Conservation (phyloP, 2,113 vertebrate species). For the Petaurus breviceps region DNA sequence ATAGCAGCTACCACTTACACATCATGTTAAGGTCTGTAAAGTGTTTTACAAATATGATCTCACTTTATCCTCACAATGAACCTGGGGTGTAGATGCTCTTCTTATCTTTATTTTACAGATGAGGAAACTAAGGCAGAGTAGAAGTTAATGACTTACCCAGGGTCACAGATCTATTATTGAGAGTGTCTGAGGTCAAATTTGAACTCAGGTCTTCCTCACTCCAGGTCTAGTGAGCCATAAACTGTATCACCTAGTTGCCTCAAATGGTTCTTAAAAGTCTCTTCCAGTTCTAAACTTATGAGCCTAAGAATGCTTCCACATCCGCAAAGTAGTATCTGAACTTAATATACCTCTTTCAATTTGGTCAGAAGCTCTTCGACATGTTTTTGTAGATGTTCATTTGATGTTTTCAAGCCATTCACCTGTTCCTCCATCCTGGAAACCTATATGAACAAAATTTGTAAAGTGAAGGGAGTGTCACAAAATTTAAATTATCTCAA, state of each 20-base stretch:
- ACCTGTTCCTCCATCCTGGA: conserved; percentile 92
- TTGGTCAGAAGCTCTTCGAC: conserved; percentile 92
- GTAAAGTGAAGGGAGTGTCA: not conserved
- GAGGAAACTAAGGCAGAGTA: not conserved
- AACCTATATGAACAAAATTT: conserved; percentile 83
- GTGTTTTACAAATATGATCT: not conserved
- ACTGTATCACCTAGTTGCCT: not conserved
- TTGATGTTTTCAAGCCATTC: conserved; percentile 90
- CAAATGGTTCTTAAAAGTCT: not conserved
- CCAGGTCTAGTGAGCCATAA: not conserved
- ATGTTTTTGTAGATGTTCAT: conserved; percentile 93
- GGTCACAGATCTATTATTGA: not conserved
- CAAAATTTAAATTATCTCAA: conserved; percentile 38
- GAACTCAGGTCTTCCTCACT: not conserved
- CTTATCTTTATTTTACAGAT: not conserved
- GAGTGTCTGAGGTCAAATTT: not conserved
- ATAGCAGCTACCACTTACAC: not conserved
- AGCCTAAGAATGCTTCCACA: not conserved
- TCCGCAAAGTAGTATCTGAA: not conserved
- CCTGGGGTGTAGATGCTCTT: not conserved
- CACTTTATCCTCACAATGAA: not conserved
- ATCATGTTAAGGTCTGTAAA: not conserved
- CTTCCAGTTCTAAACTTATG: not conserved
- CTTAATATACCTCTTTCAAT: conserved; percentile 90
- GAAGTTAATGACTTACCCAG: not conserved